phyloP scores from a whole-genome alignment of 2,888 invertebrate species.

The Heterodera filipjevi region DNA sequence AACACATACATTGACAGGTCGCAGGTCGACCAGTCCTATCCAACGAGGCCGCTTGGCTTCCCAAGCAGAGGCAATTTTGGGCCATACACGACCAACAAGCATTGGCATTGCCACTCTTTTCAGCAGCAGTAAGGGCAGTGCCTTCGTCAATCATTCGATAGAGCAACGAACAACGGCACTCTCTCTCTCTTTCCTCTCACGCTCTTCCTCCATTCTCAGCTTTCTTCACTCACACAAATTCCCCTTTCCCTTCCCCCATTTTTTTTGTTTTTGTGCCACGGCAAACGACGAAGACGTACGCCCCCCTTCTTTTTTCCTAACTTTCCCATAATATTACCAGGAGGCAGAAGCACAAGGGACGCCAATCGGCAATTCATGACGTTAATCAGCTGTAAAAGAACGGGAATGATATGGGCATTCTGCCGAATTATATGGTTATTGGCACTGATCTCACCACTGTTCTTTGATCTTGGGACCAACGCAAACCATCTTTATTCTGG shows the following conservation, averaged over 20 bases:
- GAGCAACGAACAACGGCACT: neutral
- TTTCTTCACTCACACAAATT: neutral
- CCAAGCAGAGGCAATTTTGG: neutral
- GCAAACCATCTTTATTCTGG: neutral
- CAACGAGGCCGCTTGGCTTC: neutral
- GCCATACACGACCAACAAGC: neutral
- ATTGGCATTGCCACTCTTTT: neutral
- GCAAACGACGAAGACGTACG: neutral
- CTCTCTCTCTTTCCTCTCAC: neutral
- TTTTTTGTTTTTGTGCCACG: neutral
- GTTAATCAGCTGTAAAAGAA: neutral
- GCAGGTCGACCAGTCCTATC: neutral
- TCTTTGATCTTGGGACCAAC: neutral
- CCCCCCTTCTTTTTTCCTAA: neutral
- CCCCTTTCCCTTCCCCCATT: neutral
- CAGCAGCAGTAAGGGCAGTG: neutral
- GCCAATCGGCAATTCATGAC: neutral
- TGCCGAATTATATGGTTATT: neutral
- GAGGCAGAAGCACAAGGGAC: neutral
- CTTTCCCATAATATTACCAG: neutral
- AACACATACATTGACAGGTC: neutral
- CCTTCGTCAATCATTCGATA: conserved; percentile 1
- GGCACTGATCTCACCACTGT: neutral
- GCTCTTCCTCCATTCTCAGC: neutral
- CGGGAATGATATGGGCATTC: neutral